Conservation (phyloP, 2,888 invertebrate genomes). For the Drosophila algonquin region DNA sequence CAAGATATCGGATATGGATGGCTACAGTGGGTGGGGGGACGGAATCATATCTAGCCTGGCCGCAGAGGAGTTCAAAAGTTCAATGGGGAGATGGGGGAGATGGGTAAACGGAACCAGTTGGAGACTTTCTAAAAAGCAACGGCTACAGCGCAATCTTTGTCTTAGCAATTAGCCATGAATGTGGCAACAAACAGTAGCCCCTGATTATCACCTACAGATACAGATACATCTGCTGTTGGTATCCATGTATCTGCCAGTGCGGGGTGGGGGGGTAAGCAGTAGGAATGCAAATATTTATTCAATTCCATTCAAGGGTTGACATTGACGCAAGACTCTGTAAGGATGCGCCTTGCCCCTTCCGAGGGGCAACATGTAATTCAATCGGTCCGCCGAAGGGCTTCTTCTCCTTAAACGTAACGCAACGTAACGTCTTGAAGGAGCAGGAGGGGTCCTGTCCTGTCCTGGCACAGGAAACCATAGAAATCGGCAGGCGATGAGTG, state of each 20-base stretch:
- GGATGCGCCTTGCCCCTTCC: conserved; percentile 31
- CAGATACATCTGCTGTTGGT: background rate
- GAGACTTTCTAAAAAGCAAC: conserved; percentile 73
- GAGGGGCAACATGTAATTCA: conserved; percentile 60
- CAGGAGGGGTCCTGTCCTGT: conserved; percentile 37
- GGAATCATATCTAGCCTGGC: conserved; percentile 41
- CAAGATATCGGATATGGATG: conserved; percentile 34
- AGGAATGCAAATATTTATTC: conserved; percentile 69
- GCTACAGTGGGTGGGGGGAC: background rate
- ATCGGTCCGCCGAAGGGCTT: conserved; percentile 57
- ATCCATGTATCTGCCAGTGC: background rate
- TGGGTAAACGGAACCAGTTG: conserved; percentile 7
- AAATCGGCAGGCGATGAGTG: conserved; percentile 66
- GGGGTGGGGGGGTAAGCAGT: background rate
- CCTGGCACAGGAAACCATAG: conserved; percentile 80
- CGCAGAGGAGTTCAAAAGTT: conserved; percentile 66
- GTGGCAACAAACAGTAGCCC: conserved; percentile 23
- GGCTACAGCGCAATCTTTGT: conserved; percentile 60
- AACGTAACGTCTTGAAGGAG: conserved; percentile 32
- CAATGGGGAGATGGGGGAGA: conserved; percentile 20
- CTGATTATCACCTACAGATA: conserved; percentile 26
- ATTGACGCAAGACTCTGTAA: conserved; percentile 32
- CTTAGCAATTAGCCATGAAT: conserved; percentile 56
- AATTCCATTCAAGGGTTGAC: conserved; percentile 40
- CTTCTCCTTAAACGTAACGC: conserved; percentile 21